Conservation (phyloP, 2,888 invertebrate genomes). For the Erynnis tages region DNA sequence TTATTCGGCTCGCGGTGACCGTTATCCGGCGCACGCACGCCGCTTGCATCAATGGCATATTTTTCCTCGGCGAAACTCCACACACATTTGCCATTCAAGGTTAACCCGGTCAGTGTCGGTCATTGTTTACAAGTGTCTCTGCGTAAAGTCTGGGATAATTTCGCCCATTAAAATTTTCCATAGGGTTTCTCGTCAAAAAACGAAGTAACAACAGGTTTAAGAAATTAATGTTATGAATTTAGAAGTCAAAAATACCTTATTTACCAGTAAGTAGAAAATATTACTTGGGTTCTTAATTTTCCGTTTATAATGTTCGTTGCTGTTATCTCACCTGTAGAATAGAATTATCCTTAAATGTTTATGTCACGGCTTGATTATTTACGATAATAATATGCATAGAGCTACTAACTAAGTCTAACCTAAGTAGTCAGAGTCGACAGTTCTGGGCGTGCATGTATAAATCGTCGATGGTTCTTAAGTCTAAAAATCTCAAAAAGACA, state of each 20-base stretch:
- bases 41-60: slow-evolving; percentile 77
- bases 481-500: slow-evolving; percentile 52
- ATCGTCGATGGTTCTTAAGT: slow-evolving; percentile 43
- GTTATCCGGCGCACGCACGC: slow-evolving; percentile 76
- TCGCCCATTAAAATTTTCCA: neutral
- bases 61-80: slow-evolving; percentile 75
- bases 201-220: too few species aligned
- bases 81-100: slow-evolving; percentile 77
- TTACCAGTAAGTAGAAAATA: too few species aligned
- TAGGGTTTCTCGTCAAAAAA: neutral
- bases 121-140: slow-evolving; percentile 66
- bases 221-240: too few species aligned
- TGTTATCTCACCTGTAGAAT: neutral
- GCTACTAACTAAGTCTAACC: slow-evolving; percentile 18
- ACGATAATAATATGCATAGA: slow-evolving; percentile 39
- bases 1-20: slow-evolving; percentile 76
- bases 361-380: slow-evolving; percentile 22
- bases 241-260: too few species aligned
- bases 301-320: neutral
- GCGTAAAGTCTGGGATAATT: slow-evolving; percentile 14
- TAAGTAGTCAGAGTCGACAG: slow-evolving; percentile 33
- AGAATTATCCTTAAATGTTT: slow-evolving; percentile 3
- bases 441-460: slow-evolving; percentile 50
- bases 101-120: slow-evolving; percentile 76
- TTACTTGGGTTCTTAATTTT: too few species aligned